Base-by-base conservation (phyloP, 2,113 vertebrate species). In the Phasianus colchicus region DNA sequence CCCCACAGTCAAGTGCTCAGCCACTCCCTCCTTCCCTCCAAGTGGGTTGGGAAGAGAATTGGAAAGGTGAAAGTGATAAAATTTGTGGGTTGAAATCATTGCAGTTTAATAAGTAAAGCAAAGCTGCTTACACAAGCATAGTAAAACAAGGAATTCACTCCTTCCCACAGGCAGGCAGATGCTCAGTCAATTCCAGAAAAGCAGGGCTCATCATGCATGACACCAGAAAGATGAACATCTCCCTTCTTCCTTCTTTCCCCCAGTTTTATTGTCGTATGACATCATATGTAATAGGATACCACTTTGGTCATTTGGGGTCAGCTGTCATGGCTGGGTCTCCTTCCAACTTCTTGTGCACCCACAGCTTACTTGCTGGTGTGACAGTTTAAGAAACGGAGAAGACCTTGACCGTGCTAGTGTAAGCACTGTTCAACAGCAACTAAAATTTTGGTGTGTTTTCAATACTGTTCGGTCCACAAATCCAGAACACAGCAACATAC, bases 391-490 rank as follows among this genome's bases (percentile, higher is more conserved):
- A 72, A 88, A 57, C 25, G n/a, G 74, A 76, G 36, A 91, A 90
- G 65, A 64, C 30, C 38, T 43, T 81, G 65, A 66, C 3, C 2
- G 24, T 48, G 48, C 48, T 48, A 60, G 7, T 70, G 20, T 72
- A 78, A 67, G 19, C 8, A 14, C 34, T 66, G 45, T 30, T 86
- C 29, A 86, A 22, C 42, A 64, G 57, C 58, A 83, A 38, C 63
- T 88, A 60, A 42, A 72, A 50, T 29, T 34, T 4, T 43, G 4
- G 55, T 88, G 30, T 69, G 22, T 74, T 89, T 29, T 48, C 55
- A 81, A 45, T 42, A 86, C 8, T 50, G 13, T 29, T 95, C 61
- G 45, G 36, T 21, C 83, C 74, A 90, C 55, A 87, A 50, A 67
- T 50, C 73, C 30, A 71, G 71, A 91, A 22, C 69, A 47, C 13